Evolutionary conservation across 2,797 vertebrate genomes (phyloP), one percentile per base, ranked within the genome.

Genomic region (Limnodromus scolopaceus): DNA sequence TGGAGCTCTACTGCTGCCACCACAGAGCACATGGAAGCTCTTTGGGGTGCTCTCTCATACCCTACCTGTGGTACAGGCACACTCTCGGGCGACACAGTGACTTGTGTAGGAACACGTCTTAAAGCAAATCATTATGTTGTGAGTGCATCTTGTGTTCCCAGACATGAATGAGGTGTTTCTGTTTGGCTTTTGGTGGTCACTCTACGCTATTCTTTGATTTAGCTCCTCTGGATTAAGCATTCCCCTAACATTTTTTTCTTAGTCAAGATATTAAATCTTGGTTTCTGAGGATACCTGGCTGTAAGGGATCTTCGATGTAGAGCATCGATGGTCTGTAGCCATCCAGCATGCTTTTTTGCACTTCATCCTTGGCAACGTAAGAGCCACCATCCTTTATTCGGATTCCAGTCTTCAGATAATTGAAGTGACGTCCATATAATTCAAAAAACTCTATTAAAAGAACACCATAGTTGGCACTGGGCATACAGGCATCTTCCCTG

Each of bases 371-470:
- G 98, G 99, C 99, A 94, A 99, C 99, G 1, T 99, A 99, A 69
- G 99, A 99, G 64, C 99, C 99, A 32, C 99, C 99, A 49, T 99
- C 99, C 97, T 99, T 99, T 98, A 99, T 99, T 97, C 99, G 98
- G 97, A 99, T 99, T 87, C 99, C 99, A 2, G 99, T 99, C 98
- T 99, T 99, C 98, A 99, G 98, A 97, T 99, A 99, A 98, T 99
- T 99, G 97, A 99, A 99, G 97, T 99, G 98, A 87, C 99, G 99
- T 76, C 99, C 99, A 65, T 99, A 99, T 69, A 99, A 98, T 98
- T 99, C 99, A 91, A 99, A 99, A 98, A 99, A 99, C 93, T 99
- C 99, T 92, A 99, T 99, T 95, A 99, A 99, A 97, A 99, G 99
- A 95, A 99, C 99, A 51, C 99, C 99, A 61, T 99, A 98, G 98